Evolutionary conservation across 2,797 vertebrate genomes (phyloP).

Genomic region (Labeo calbasu): DNA sequence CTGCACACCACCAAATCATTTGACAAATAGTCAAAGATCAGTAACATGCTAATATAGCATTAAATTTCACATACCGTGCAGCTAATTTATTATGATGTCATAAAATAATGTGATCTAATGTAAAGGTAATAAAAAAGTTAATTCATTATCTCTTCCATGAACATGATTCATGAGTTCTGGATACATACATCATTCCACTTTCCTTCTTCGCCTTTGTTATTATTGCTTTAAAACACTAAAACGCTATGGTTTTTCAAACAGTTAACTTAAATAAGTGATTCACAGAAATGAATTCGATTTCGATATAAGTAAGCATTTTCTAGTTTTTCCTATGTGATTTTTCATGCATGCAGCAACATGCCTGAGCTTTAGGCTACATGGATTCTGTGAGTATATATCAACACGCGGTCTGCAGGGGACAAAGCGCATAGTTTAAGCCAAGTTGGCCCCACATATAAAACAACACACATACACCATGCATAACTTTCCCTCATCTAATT

Average conservation of each 20-base stretch:
- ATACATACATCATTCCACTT: too few species aligned
- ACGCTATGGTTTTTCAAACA: background rate
- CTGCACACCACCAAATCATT: too few species aligned
- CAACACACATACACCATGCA: constrained; percentile 15
- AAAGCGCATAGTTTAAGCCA: background rate
- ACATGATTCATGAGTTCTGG: too few species aligned
- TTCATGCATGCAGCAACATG: background rate
- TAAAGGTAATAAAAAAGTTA: too few species aligned
- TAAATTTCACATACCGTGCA: too few species aligned
- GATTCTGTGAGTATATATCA: background rate
- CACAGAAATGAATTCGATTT: background rate
- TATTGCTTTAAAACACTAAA: background rate
- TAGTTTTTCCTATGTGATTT: background rate
- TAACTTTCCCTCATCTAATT: background rate
- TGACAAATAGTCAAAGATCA: too few species aligned
- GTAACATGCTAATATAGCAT: too few species aligned
- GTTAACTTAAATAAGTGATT: background rate
- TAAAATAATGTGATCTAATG: too few species aligned
- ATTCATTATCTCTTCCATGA: too few species aligned
- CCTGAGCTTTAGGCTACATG: background rate
- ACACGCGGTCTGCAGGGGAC: background rate
- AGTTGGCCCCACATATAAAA: background rate
- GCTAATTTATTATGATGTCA: too few species aligned
- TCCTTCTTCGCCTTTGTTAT: too few species aligned
- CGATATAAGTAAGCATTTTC: background rate